Conservation (phyloP, 2,888 invertebrate genomes). For the Anarsia innoxiella region DNA sequence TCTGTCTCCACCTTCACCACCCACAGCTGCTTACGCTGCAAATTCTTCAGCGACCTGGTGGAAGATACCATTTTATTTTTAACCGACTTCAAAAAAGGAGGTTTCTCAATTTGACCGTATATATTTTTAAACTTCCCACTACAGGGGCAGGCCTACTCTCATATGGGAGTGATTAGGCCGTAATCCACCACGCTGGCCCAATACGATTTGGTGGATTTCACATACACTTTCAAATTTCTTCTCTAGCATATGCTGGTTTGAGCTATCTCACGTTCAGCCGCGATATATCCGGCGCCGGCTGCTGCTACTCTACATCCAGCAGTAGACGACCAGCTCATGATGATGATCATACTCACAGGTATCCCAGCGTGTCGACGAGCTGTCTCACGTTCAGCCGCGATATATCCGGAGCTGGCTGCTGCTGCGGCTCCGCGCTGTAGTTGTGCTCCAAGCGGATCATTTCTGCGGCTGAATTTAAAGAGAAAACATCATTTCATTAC, state of each 20-base stretch:
- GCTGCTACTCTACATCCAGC: too few species aligned
- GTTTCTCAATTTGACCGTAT: too few species aligned
- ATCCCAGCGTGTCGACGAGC: constrained; percentile 61
- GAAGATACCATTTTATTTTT: neutral
- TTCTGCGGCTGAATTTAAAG: constrained; percentile 51
- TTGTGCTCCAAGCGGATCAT: constrained; percentile 55
- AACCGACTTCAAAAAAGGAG: too few species aligned
- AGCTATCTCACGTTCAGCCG: constrained; percentile 61
- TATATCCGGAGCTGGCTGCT: constrained; percentile 31
- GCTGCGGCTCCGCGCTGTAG: constrained; percentile 47
- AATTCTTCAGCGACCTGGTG: constrained; percentile 57
- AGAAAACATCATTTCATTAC: too few species aligned
- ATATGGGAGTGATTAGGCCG: too few species aligned
- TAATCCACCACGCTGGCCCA: neutral
- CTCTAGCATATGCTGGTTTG: too few species aligned
- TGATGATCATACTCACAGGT: constrained; percentile 61
- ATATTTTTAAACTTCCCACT: too few species aligned
- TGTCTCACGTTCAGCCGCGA: constrained; percentile 63
- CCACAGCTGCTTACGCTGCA: constrained; percentile 65
- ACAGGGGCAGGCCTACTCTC: too few species aligned
- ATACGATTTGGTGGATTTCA: neutral
- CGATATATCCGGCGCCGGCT: constrained; percentile 37
- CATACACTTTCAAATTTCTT: too few species aligned
- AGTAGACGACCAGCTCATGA: too few species aligned
- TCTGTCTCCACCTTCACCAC: constrained; percentile 66